Evolutionary conservation across 2,888 invertebrate species (phyloP).

Genomic region (Rhopalosiphum nymphaeae): DNA sequence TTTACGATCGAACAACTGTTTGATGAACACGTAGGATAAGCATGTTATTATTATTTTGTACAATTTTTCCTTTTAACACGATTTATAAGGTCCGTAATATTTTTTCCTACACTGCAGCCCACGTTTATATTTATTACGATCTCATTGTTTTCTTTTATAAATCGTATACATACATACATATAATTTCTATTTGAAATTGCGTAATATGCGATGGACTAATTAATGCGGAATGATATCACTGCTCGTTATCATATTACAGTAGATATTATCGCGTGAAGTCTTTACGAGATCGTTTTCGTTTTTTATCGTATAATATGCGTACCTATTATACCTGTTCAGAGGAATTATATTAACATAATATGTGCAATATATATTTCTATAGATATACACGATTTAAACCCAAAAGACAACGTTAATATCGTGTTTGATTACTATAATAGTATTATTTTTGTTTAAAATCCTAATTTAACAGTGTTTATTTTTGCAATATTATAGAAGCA

Average conservation of each 20-base stretch:
- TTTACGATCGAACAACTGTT: slow-evolving; percentile 38
- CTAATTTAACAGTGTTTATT: neutral
- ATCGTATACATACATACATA: neutral
- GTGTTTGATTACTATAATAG: neutral
- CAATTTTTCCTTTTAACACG: neutral
- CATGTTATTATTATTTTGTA: neutral
- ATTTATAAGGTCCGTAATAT: neutral
- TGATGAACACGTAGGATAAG: slow-evolving; percentile 43
- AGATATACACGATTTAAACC: neutral
- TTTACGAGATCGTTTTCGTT: slow-evolving; percentile 25
- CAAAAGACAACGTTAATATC: neutral
- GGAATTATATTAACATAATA: neutral
- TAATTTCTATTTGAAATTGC: neutral
- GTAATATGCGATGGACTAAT: slow-evolving; percentile 26
- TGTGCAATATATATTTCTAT: neutral
- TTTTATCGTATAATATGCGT: neutral
- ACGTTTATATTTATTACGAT: neutral
- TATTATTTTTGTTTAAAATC: neutral
- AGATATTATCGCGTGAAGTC: slow-evolving; percentile 45
- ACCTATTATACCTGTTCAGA: neutral
- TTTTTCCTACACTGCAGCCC: neutral
- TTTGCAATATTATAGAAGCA: neutral
- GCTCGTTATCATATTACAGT: neutral
- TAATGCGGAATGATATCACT: slow-evolving; percentile 20
- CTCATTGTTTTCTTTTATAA: neutral